These are phyloP conservation scores for Ophioderma brevispina DNA, from an alignment of 35 echinoderm and acorn worm species.

Conservation along the genomic window DNA sequence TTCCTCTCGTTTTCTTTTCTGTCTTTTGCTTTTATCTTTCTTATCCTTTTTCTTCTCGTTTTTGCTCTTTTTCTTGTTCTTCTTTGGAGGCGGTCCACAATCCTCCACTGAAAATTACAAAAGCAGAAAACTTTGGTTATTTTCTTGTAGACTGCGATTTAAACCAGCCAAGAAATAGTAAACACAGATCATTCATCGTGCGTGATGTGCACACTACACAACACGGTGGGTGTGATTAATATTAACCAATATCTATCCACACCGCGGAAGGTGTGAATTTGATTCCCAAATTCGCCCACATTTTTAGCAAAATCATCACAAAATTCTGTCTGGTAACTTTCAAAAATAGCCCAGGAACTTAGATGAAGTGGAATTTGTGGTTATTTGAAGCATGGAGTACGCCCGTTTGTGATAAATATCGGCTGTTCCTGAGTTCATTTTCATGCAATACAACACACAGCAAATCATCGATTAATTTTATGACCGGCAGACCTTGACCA, in stretches of 20 bases:
- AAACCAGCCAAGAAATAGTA: neutral
- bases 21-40: conserved; percentile 64
- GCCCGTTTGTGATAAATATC: neutral
- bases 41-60: conserved; percentile 97
- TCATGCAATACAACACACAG: conserved; percentile 1
- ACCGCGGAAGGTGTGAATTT: neutral
- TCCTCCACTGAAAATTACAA: conserved; percentile 69
- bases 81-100: conserved; percentile 74
- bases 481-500: conserved; percentile 76
- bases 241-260: neutral
- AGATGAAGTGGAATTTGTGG: neutral
- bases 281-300: neutral
- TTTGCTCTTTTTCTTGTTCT: conserved; percentile 96
- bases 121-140: conserved; percentile 6
- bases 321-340: neutral
- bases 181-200: neutral
- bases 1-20: conserved; percentile 91
- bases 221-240: neutral
- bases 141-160: neutral
- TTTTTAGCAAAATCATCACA: neutral
- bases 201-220: neutral
- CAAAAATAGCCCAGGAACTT: neutral
- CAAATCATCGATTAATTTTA: conserved; percentile 64
- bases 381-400: neutral
- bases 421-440: neutral